Evolutionary conservation across 2,888 invertebrate species (phyloP), one percentile per base, ranked within the genome.

Genomic region (Eledona agricola): DNA sequence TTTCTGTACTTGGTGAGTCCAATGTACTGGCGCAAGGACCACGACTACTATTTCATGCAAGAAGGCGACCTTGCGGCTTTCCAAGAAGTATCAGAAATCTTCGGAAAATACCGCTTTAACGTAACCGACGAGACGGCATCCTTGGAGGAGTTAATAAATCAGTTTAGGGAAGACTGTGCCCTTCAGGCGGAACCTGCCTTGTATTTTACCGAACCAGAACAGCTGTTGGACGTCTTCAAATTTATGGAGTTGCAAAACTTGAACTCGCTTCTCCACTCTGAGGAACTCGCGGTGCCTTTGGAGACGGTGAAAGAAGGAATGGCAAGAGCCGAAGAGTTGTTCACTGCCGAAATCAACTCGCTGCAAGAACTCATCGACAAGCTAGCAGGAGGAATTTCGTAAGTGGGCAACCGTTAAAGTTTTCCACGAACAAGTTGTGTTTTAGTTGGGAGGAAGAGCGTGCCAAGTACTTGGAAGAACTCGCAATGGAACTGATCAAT

Each of bases 1-100:
- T 87, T 87, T 74, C 74, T 88, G n/a, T 84, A 82, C 69, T 80
- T 82, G 9, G 72, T 87, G n/a, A 84, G 86, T 22, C 85, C 86
- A 1, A 78, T 82, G 25, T 75, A 77, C 15, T 86, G 86, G 85
- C 78, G 83, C 12, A 68, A 71, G 23, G 72, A 78, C 54, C 74
- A 84, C 61, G 81, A 84, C 37, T 53, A 37, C 9, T 20, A 53
- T 12, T 50, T 32, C 12, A 25, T 34, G 2, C 19, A 34, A 3
- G 50, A 32, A 4, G 51, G 49, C n/a, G 55, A 60, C 11, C 13
- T 54, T 0, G 38, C 42, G 20, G 40, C 43, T 3, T 26, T 47
- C 6, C 38, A 59, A 7, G 60, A 61, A 6, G 60, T 60, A 6
- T 60, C 59, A 9, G 54, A 64, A n/a, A 58, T 67, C 46, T 67